Base-by-base conservation (phyloP, 2,113 vertebrate genomes). In the Chionis minor region DNA sequence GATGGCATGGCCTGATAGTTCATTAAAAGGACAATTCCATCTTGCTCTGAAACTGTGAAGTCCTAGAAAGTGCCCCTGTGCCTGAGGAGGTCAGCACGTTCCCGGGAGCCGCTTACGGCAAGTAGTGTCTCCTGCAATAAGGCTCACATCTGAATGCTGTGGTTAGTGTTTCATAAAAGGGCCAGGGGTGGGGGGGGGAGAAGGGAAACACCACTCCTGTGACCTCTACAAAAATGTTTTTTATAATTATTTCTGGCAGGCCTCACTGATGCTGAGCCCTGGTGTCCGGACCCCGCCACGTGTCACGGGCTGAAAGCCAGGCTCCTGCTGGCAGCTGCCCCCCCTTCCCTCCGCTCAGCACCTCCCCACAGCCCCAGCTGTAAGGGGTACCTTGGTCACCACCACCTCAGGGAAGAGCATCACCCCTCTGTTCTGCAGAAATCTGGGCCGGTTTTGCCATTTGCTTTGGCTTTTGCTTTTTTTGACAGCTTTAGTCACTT, bases 231-330 rank as follows among this genome's bases (percentile, higher is more conserved):
- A 15, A 30, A 20, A 1, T 4, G 3, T 16, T 42, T 83, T 92
- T 75, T 32, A 19, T 82, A 38, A 55, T 69, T 0, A 47, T 66
- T 82, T 62, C 32, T 74, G 33, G 4, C 51, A 92, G 45, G 13
- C 3, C 8, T 72, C 12, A 12, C 55, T 24, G 49, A 51, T 51
- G 24, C 24, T 12, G 5, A 51, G 49, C 49, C 49, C 49, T 71
- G 65, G 4, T 67, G 26, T 44, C 10, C 0, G 5, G n/a, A 44
- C 19, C 10, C 12, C 65, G 9, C 55, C 6, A 54, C 0, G 0
- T 67, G 61, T 12, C 3, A 0, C 65, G 59, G 47, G 21, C 47
- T 54, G 45, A 35, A 73, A 71, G 27, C 10, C 24, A 67, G 52
- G 9, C 8, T 65, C 10, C 13, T 8, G 6, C 8, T n/a, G 49